Evolutionary conservation across 2,888 invertebrate genomes (phyloP).

Genomic region (Drosophila falleni): DNA sequence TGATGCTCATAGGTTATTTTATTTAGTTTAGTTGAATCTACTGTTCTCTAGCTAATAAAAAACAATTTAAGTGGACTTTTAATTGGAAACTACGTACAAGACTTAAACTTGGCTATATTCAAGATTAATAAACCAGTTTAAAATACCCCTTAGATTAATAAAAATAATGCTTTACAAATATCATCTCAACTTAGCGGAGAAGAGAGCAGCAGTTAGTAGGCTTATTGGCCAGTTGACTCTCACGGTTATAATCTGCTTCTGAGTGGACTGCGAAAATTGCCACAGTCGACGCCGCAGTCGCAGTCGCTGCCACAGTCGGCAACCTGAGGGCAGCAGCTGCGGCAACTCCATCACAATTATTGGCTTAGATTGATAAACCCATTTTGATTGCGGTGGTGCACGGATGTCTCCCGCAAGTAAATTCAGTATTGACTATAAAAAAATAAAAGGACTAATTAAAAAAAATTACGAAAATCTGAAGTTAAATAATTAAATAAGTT

Average conservation of each 20-base stretch:
- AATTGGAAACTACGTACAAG: neutral
- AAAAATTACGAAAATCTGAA: neutral
- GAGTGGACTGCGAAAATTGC: constrained; percentile 17
- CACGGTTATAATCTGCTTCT: constrained; percentile 21
- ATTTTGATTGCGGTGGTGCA: constrained; percentile 37
- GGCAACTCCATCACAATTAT: constrained; percentile 25
- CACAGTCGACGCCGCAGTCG: neutral
- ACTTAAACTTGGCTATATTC: too few species aligned
- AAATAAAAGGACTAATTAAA: constrained; percentile 16
- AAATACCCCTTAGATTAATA: too few species aligned
- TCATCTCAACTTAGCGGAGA: neutral
- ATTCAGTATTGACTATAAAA: constrained; percentile 3
- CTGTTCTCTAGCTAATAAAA: neutral
- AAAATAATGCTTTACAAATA: too few species aligned
- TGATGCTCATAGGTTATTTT: neutral
- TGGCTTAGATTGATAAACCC: constrained; percentile 34
- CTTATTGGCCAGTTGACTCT: constrained; percentile 27
- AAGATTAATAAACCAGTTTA: too few species aligned
- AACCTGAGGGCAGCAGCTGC: constrained; percentile 19
- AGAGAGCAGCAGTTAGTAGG: constrained; percentile 9
- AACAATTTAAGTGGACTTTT: neutral
- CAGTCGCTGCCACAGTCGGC: constrained; percentile 3
- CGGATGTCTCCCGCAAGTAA: constrained; percentile 39
- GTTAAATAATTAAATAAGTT: neutral
- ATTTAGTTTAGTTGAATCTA: neutral